Evolutionary conservation across 2,113 vertebrate species (phyloP).

Genomic region (Reinhardtius hippoglossoides): DNA sequence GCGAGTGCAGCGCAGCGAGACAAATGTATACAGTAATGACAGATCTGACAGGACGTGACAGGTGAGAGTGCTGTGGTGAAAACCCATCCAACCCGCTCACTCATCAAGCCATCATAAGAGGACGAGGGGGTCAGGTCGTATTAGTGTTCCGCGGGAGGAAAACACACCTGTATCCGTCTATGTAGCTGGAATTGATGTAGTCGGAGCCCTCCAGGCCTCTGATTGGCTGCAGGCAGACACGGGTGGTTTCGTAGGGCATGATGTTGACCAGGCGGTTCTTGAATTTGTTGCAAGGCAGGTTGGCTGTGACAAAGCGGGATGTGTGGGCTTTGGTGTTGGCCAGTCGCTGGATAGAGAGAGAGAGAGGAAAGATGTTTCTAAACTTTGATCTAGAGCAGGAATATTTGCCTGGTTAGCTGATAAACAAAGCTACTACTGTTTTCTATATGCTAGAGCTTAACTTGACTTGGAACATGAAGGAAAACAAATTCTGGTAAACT

Average conservation of each 20-base stretch:
- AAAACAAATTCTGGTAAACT: not conserved
- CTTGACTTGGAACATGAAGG: not conserved
- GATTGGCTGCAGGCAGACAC: constrained; percentile 98
- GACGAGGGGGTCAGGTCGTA: constrained; percentile 53
- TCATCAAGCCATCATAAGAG: constrained; percentile 57
- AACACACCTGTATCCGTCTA: constrained; percentile 94
- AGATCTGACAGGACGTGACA: constrained; percentile 70
- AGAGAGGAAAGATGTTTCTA: not conserved
- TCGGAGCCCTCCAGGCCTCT: constrained; percentile 96
- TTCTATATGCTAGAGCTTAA: not conserved
- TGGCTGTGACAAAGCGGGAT: constrained; percentile 97
- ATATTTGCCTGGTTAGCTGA: not conserved
- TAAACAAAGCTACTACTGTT: not conserved
- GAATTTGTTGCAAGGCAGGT: constrained; percentile 99
- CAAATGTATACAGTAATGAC: constrained; percentile 49
- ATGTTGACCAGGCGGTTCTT: constrained; percentile 99
- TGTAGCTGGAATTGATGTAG: constrained; percentile 97
- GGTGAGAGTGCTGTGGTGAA: constrained; percentile 53
- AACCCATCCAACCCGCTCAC: constrained; percentile 64
- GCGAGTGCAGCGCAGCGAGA: constrained; percentile 20
- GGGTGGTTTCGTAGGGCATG: constrained; percentile 97
- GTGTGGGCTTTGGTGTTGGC: constrained; percentile 99
- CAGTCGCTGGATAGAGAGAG: constrained; percentile 84
- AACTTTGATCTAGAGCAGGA: not conserved
- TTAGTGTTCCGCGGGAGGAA: constrained; percentile 41